These are phyloP conservation scores for Hiodon alosoides DNA, from an alignment of 2,113 vertebrate genomes.

Conservation along the genomic window DNA sequence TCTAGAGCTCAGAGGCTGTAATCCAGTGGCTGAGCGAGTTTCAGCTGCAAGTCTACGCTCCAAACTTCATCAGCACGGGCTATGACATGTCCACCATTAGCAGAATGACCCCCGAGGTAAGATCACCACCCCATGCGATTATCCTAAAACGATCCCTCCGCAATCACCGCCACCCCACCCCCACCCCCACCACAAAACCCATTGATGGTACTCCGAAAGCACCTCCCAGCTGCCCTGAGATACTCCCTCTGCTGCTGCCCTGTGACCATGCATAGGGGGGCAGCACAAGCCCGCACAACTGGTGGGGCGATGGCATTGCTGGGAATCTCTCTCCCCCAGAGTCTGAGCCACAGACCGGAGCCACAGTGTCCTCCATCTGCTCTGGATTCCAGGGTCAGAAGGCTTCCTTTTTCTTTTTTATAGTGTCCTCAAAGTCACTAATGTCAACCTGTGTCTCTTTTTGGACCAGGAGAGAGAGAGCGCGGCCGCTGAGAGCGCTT, in stretches of 20 bases:
- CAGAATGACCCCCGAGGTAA: constrained; percentile 93
- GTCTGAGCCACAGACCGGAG: not conserved
- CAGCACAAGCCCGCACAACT: constrained; percentile 8
- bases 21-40: constrained; percentile 92
- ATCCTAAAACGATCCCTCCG: constrained; percentile 33
- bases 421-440: not conserved
- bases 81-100: constrained; percentile 96
- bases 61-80: constrained; percentile 90
- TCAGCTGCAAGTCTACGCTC: constrained; percentile 93
- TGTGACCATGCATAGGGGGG: not conserved
- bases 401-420: not conserved
- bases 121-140: constrained; percentile 36
- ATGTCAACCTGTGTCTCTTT: not conserved
- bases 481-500: not conserved
- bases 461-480: not conserved
- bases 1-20: constrained; percentile 87
- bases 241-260: not conserved
- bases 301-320: not conserved
- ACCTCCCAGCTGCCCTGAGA: not conserved
- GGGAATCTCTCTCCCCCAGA: not conserved
- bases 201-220: not conserved
- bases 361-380: not conserved
- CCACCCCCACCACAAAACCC: constrained; percentile 18
- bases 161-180: not conserved
- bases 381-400: not conserved